Evolutionary conservation across 2,113 vertebrate species (phyloP).

Genomic region (Leucoraja erinaceus): DNA sequence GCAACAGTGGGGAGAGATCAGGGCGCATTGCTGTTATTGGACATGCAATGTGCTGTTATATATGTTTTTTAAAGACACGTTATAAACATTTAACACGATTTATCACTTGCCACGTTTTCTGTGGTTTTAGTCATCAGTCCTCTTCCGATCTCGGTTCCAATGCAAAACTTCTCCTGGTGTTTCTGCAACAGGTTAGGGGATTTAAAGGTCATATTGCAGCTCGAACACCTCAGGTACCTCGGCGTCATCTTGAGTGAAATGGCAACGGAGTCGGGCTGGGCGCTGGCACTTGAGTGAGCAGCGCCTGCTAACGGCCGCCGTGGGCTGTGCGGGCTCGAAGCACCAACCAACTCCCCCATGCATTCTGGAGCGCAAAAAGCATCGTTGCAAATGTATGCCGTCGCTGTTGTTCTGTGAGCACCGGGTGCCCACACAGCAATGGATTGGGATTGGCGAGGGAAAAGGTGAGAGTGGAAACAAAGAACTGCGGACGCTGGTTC

Average conservation of each 20-base stretch:
- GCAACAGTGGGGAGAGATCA: too few species aligned
- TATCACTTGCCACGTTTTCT: slow-evolving; percentile 42
- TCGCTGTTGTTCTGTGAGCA: not conserved
- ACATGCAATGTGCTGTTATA: not conserved
- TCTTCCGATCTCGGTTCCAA: slow-evolving; percentile 44
- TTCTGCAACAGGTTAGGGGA: slow-evolving; percentile 46
- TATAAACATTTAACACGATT: not conserved
- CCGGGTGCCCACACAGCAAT: too few species aligned
- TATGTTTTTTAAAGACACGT: too few species aligned
- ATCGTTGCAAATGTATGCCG: too few species aligned
- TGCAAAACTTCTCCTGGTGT: slow-evolving; percentile 50
- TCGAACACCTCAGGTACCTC: slow-evolving; percentile 41
- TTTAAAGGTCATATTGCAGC: slow-evolving; percentile 49
- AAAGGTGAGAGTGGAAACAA: not conserved
- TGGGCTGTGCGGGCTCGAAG: not conserved
- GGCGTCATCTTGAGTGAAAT: not conserved
- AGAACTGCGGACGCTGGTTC: too few species aligned
- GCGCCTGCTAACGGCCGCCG: not conserved
- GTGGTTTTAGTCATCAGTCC: slow-evolving; percentile 40
- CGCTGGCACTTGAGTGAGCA: not conserved
- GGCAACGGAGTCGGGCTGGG: not conserved
- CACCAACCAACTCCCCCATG: not conserved
- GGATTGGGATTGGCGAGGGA: not conserved
- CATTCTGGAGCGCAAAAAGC: not conserved
- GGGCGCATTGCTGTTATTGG: not conserved